Conservation (phyloP, 2,797 vertebrate genomes). For the Lithobates pipiens region DNA sequence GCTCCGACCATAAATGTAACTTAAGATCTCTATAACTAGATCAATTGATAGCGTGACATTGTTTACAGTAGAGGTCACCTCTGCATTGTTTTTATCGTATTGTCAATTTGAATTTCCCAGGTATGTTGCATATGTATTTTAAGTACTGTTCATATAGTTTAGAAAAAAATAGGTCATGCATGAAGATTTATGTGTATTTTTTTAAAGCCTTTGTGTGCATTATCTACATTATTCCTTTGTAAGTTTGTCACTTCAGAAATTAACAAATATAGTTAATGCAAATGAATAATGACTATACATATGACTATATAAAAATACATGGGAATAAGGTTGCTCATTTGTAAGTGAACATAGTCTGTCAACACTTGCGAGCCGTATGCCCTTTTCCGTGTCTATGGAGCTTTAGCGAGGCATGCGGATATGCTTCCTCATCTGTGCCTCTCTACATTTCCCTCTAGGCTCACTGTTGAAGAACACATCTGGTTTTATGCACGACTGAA, state of each 20-base stretch:
- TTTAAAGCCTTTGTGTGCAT: background rate
- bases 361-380: background rate
- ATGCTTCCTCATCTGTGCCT: slow-evolving; percentile 51
- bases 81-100: too few relatives aligned
- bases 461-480: slow-evolving; percentile 97
- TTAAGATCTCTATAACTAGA: too few relatives aligned
- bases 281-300: background rate
- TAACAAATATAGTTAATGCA: background rate
- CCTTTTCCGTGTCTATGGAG: background rate
- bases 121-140: background rate
- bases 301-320: background rate
- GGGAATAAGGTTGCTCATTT: background rate
- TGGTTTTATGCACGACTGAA: slow-evolving; percentile 98
- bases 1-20: too few relatives aligned
- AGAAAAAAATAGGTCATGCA: background rate
- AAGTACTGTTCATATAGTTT: too few relatives aligned
- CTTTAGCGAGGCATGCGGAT: background rate
- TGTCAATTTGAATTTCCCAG: too few relatives aligned
- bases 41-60: too few relatives aligned
- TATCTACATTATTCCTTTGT: background rate
- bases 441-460: slow-evolving; percentile 74
- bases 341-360: background rate
- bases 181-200: background rate
- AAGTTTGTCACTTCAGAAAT: background rate
- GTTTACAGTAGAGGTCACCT: too few relatives aligned